Base-by-base conservation (phyloP, 2,797 vertebrate species). In the Mormyrops boulengeri region DNA sequence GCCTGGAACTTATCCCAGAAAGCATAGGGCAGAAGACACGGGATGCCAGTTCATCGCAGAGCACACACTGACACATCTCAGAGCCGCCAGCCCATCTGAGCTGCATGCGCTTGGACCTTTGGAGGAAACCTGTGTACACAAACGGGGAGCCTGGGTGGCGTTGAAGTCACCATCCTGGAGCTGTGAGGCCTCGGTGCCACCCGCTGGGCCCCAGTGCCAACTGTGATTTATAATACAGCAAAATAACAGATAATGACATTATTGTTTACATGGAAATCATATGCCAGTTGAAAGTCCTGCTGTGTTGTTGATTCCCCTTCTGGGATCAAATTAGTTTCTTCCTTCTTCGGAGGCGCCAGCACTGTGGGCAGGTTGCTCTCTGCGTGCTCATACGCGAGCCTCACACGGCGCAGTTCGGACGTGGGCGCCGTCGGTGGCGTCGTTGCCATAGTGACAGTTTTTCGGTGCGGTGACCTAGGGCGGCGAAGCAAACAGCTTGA, bases 271-370 rank as follows among this genome's bases (percentile, higher is more conserved):
- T 52, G 47, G 47, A 50, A 30, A 26, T 85, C 49, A 52, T 86
- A 30, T 86, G 84, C 49, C 50, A 86, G 12, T 30, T 26, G 84
- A 52, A 52, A 26, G 22, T 34, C 50, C 49, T 17, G 22, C 49
- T 80, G 73, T n/a, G 73, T 14, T 53, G 73, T 86, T 53, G 47
- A 86, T 52, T 86, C 47, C 84, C 47, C 47, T 53, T 86, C 73
- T 80, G 73, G 73, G 73, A 80, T 80, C 73, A 80, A n/a, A 80
- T 85, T 49, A 49, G n/a, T 85, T 85, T 85, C 47, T 85, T 85
- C 3, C 9, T 22, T 85, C 50, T 38, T 38, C 52, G 34, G 85
- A 87, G 85, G 8, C 3, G 26, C 47, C 19, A 4, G 22, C 44
- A 14, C 44, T 50, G 44, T 52, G n/a, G 82, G 82, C 49, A 85